phyloP scores from a whole-genome alignment of 2,797 vertebrate species.

The Chloroceryle amazona region DNA sequence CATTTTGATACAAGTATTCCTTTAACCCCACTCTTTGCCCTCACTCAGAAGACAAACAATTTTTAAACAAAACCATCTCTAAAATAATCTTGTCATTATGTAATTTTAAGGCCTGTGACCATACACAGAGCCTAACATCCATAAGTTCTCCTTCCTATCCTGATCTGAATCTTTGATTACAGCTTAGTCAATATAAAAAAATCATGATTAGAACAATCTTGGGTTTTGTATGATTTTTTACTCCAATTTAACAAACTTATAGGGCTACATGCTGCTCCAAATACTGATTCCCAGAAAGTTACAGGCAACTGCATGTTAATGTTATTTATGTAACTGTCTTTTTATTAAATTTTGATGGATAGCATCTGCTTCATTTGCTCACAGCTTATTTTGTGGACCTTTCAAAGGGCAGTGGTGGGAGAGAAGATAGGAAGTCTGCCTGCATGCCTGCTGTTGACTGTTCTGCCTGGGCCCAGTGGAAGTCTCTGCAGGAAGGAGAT shows the following conservation, averaged over 20 bases:
- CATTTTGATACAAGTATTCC: not conserved
- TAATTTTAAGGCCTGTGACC: not conserved
- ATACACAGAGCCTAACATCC: not conserved
- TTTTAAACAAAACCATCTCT: not conserved
- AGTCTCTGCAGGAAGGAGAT: not conserved
- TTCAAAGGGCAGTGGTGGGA: not conserved
- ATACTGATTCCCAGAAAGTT: conserved; percentile 4
- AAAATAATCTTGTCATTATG: not conserved
- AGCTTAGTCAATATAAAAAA: not conserved
- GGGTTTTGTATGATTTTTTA: not conserved
- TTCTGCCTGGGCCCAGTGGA: not conserved
- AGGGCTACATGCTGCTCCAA: not conserved
- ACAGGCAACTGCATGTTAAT: conserved; percentile 14
- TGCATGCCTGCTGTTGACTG: not conserved
- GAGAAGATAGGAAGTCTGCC: not conserved
- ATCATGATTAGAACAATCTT: not conserved
- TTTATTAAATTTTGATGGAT: conserved; percentile 72
- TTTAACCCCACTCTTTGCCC: not conserved
- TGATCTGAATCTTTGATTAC: not conserved
- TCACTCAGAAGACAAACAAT: not conserved
- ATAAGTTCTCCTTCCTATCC: not conserved
- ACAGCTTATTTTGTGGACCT: not conserved
- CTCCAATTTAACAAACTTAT: not conserved
- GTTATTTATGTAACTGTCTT: conserved; percentile 50
- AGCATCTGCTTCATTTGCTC: conserved; percentile 56